Conservation (phyloP, 2,888 invertebrate genomes). For the Drosophila multiciliata region DNA sequence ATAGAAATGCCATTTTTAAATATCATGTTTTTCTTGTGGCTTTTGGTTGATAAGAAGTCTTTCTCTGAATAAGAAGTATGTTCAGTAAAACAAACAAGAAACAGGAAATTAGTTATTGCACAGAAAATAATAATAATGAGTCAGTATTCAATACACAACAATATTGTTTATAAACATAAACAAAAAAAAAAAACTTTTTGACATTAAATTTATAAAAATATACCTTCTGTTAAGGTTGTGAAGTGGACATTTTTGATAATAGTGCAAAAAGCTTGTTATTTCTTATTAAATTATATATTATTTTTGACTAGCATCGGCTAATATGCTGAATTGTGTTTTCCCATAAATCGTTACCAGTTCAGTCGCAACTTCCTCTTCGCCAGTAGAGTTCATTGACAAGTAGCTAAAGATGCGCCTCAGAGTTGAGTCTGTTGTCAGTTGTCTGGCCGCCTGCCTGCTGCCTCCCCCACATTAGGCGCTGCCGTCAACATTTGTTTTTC, state of each 20-base stretch:
- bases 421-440: neutral
- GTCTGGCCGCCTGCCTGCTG: constrained; percentile 30
- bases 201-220: neutral
- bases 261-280: neutral
- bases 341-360: neutral
- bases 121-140: neutral
- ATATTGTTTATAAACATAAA: neutral
- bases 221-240: neutral
- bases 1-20: neutral
- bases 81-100: neutral
- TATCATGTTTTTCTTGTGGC: neutral
- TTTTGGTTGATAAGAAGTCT: neutral
- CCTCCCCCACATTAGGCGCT: constrained; percentile 44
- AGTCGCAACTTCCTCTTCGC: constrained; percentile 5
- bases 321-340: neutral
- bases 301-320: neutral
- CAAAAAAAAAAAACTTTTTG: neutral
- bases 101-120: neutral
- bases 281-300: neutral
- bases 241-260: neutral
- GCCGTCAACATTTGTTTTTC: constrained; percentile 48
- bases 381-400: constrained; percentile 60
- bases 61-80: neutral
- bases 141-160: neutral
- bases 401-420: constrained; percentile 14